Conservation (phyloP, 2,113 vertebrate species). For the Forbesichthys agassizii region DNA sequence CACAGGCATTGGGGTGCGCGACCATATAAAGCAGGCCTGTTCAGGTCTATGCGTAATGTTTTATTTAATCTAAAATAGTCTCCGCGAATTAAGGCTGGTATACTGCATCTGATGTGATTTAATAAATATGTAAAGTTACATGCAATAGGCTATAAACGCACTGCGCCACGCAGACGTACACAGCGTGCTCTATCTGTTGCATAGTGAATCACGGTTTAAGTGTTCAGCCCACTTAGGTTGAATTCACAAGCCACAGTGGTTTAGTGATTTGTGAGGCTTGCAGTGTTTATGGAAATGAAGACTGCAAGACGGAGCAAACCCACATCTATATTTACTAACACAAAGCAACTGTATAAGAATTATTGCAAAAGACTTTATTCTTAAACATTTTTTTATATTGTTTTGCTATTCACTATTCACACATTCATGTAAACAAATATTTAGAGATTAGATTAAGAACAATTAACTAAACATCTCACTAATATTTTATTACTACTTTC, state of each 20-base stretch:
- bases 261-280: slow-evolving; percentile 78
- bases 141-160: slow-evolving; percentile 50
- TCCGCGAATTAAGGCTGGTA: slow-evolving; percentile 15
- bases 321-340: slow-evolving; percentile 52
- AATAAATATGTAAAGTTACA: slow-evolving; percentile 77
- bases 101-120: slow-evolving; percentile 63
- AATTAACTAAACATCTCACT: no score
- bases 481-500: no score
- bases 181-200: slow-evolving; percentile 62
- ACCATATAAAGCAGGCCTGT: slow-evolving; percentile 80
- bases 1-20: slow-evolving; percentile 84
- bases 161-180: slow-evolving; percentile 54
- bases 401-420: neutral
- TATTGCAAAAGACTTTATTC: slow-evolving; percentile 11
- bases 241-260: slow-evolving; percentile 74
- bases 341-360: slow-evolving; percentile 37
- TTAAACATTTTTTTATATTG: neutral
- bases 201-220: slow-evolving; percentile 70
- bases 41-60: slow-evolving; percentile 84
- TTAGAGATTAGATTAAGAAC: no score
- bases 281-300: slow-evolving; percentile 80
- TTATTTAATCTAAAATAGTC: slow-evolving; percentile 83
- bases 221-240: slow-evolving; percentile 76
- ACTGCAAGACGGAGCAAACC: slow-evolving; percentile 64
- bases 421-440: no score